Conservation (phyloP, 2,888 invertebrate genomes). For the Homarus gammarus region DNA sequence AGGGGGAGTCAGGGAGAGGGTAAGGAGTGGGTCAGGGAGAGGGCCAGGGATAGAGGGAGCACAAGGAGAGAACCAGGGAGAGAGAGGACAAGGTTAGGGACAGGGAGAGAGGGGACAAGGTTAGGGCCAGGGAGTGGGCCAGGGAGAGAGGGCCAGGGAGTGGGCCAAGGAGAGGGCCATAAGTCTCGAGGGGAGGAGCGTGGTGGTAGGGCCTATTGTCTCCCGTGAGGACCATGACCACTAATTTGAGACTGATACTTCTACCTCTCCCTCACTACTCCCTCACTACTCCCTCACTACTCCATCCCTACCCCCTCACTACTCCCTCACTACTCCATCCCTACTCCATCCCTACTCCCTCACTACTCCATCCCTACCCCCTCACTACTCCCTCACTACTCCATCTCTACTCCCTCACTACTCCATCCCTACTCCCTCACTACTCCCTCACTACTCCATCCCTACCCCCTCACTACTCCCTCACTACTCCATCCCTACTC, state of each 20-base stretch:
- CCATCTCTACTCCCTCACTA: not conserved
- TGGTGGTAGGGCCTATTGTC: slow-evolving; percentile 27
- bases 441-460: not conserved
- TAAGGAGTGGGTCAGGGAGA: not conserved
- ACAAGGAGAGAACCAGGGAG: not conserved
- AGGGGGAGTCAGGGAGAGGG: not conserved
- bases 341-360: slow-evolving; percentile 13
- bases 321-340: not conserved
- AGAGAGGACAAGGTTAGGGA: not conserved
- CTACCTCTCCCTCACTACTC: slow-evolving; percentile 2
- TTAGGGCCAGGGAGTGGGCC: not conserved
- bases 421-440: not conserved
- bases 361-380: not conserved
- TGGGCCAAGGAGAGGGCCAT: not conserved
- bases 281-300: not conserved
- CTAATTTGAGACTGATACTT: slow-evolving; percentile 54
- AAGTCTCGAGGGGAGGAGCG: slow-evolving; percentile 1
- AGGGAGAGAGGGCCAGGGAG: not conserved
- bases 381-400: not conserved
- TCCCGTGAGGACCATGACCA: slow-evolving; percentile 48
- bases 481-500: too few relatives aligned
- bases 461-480: too few relatives aligned
- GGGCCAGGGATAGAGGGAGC: not conserved
- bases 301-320: not conserved
- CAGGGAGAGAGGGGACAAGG: not conserved